Percentiles rank a stretch among this genome's conserved stretches.
phyloP scores from a whole-genome alignment of 2,888 invertebrate genomes.

The Drosophila melanocephala region DNA sequence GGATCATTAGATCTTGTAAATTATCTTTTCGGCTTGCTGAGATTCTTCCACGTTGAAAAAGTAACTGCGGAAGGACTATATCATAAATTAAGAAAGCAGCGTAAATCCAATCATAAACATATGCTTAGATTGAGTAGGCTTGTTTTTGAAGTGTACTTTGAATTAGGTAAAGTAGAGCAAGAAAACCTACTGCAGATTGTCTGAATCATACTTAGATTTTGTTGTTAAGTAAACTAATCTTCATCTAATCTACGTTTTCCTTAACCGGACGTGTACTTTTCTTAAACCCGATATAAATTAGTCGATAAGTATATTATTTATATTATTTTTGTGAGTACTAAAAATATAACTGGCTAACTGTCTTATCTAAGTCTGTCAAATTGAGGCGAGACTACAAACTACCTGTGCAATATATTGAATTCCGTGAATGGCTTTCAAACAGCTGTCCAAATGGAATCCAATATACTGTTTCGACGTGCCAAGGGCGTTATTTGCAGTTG shows the following conservation, averaged over 20 bases:
- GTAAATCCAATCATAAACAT: background rate
- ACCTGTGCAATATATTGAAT: slow-evolving; percentile 26
- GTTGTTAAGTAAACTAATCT: background rate
- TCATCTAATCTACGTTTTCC: background rate
- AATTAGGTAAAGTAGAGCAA: background rate
- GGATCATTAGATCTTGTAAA: slow-evolving; percentile 22
- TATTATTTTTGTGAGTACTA: background rate
- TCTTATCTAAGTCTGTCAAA: slow-evolving; percentile 35
- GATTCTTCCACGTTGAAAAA: slow-evolving; percentile 29
- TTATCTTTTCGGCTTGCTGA: slow-evolving; percentile 27
- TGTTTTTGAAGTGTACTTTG: background rate
- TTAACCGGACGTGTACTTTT: background rate
- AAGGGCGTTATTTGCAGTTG: slow-evolving; percentile 35
- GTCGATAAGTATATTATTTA: background rate
- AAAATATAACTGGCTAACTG: background rate
- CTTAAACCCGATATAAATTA: background rate
- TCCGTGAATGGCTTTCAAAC: slow-evolving; percentile 42
- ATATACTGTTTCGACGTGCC: slow-evolving; percentile 52
- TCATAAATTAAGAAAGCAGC: background rate
- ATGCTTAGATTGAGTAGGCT: background rate
- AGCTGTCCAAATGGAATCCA: slow-evolving; percentile 56
- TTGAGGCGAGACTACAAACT: slow-evolving; percentile 33
- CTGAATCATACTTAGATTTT: background rate
- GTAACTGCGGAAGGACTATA: background rate
- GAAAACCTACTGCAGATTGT: background rate